These are phyloP conservation scores for Cephalopachus bancanus DNA, from an alignment of 2,797 vertebrate species.

Conservation along the genomic window DNA sequence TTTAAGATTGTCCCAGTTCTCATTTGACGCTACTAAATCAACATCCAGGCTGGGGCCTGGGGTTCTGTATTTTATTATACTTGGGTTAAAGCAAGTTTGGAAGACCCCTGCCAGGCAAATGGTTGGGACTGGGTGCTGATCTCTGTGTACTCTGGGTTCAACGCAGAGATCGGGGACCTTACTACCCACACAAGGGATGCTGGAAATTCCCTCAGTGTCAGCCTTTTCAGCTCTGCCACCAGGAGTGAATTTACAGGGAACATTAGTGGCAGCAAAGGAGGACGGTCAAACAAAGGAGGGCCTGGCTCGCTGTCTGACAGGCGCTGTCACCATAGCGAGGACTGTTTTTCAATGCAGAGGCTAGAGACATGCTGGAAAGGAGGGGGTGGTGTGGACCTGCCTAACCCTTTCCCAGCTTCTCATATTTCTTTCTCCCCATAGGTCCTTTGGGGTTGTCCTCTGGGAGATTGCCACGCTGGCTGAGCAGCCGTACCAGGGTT, in stretches of 20 bases:
- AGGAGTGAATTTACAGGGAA: neutral
- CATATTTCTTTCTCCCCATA: slow-evolving; percentile 53
- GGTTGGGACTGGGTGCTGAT: neutral
- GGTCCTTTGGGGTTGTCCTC: slow-evolving; percentile 97
- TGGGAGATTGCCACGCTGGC: slow-evolving; percentile 98
- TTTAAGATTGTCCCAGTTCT: neutral
- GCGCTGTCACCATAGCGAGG: accelerated
- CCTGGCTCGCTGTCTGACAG: accelerated
- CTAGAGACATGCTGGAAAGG: neutral
- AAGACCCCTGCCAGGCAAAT: neutral
- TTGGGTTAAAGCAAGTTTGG: neutral
- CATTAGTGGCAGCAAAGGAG: accelerated
- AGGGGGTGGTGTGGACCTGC: accelerated
- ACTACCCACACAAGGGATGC: accelerated
- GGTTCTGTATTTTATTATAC: too few relatives aligned
- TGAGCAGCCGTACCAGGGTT: slow-evolving; percentile 98
- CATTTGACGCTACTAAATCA: too few relatives aligned
- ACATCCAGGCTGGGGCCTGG: neutral
- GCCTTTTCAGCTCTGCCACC: neutral
- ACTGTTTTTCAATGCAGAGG: neutral
- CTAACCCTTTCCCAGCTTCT: neutral
- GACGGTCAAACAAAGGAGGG: accelerated
- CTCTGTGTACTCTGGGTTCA: neutral
- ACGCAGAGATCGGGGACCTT: neutral
- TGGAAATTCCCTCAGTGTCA: neutral